Evolutionary conservation across 2,888 invertebrate genomes (phyloP).

Genomic region (Siphlonurus alternatus): DNA sequence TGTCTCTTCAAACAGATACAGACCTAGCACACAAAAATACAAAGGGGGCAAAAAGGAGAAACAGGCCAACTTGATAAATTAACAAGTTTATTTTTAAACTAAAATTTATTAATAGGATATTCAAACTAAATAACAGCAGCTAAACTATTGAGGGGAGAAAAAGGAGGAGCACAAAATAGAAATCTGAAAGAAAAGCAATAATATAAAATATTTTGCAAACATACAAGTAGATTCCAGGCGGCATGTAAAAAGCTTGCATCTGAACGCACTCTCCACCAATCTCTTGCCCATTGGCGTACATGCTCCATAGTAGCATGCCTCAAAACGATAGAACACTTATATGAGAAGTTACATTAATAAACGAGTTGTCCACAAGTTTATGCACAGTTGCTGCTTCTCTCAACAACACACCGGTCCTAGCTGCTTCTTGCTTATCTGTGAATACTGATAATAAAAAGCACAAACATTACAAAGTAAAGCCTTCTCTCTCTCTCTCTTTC

Average conservation of each 20-base stretch:
- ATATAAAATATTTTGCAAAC: neutral
- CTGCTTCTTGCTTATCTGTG: neutral
- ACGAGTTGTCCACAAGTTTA: too few relatives aligned
- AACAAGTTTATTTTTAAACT: neutral
- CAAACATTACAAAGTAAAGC: neutral
- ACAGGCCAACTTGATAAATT: neutral
- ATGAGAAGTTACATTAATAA: too few relatives aligned
- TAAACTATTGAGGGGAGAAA: too few relatives aligned
- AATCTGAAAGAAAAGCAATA: neutral
- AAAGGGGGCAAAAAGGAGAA: neutral
- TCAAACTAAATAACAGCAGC: too few relatives aligned
- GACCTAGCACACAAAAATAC: neutral
- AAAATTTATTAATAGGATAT: too few relatives aligned
- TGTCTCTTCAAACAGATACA: too few relatives aligned
- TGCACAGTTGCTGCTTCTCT: too few relatives aligned
- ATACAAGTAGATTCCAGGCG: neutral
- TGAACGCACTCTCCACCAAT: neutral
- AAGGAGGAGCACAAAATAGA: too few relatives aligned
- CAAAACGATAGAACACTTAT: too few relatives aligned
- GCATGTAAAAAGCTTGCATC: neutral
- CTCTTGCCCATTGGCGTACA: neutral
- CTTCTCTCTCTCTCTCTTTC: too few relatives aligned
- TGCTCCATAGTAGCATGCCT: neutral
- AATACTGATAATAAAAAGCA: neutral
- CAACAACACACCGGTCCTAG: too few relatives aligned